Percentiles rank a stretch among this genome's conserved stretches.
These are phyloP conservation scores for Solen grandis DNA, from an alignment of 1,140 invertebrate species.

Conservation along the genomic window DNA sequence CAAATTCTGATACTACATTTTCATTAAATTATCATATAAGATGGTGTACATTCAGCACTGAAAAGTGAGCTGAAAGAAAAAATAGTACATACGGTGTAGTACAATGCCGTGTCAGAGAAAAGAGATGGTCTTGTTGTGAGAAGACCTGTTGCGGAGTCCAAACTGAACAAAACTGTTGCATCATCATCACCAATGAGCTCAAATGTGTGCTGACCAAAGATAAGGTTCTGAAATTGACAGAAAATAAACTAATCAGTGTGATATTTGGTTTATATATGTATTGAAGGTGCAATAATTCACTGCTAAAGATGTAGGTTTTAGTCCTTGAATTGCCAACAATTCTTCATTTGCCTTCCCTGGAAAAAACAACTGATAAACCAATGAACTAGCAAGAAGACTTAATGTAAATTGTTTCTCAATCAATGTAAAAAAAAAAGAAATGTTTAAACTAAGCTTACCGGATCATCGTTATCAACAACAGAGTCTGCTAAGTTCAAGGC, in stretches of 20 bases:
- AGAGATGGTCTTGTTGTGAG: conserved; percentile 12
- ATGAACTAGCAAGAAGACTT: not conserved
- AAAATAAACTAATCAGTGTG: no score
- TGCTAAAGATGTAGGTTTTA: no score
- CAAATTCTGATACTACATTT: no score
- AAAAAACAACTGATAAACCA: not conserved
- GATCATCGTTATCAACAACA: conserved; percentile 19
- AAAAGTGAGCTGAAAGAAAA: no score
- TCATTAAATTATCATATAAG: no score
- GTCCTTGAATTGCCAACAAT: no score
- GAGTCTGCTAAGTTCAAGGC: conserved; percentile 16
- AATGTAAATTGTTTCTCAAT: not conserved
- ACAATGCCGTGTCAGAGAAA: conserved; percentile 12
- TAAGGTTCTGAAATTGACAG: conserved; percentile 13
- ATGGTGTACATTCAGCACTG: no score
- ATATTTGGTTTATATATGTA: no score
- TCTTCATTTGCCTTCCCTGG: no score
- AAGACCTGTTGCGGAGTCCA: conserved; percentile 21
- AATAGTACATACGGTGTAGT: conserved; percentile 12
- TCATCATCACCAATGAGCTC: conserved; percentile 2
- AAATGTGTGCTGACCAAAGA: conserved; percentile 42
- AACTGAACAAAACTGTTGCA: conserved; percentile 9
- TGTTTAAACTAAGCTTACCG: conserved; percentile 1
- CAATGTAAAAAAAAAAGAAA: not conserved
- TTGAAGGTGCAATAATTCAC: no score